Base-by-base conservation (phyloP, 2,797 vertebrate species). In the Enteromius radiatus region DNA sequence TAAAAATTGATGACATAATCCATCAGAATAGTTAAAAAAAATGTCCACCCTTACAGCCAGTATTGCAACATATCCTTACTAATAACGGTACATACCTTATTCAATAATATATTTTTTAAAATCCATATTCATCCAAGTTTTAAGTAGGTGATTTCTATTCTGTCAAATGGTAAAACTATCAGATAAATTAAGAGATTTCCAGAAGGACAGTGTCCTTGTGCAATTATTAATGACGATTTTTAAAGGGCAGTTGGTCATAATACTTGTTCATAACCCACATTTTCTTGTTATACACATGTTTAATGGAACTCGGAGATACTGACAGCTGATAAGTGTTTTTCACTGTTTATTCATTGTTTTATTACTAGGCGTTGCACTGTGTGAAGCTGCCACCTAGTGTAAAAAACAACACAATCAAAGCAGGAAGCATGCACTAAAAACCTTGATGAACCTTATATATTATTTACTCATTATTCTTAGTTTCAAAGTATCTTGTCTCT, bases 341-440 rank as follows among this genome's bases (percentile, higher is more conserved):
- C 33, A 41, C 68, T 47, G 41, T 7, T 63, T n/a, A n/a, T n/a
- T n/a, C n/a, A n/a, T n/a, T n/a, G n/a, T 21, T 17, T 63, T 7
- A 49, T 36, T 33, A 45, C 15, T 23, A n/a, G 21, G 28, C 54
- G 5, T 49, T 89, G 85, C 64, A 90, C 83, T 93, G 93, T 94
- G 90, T 90, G 64, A 92, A 95, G 92, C 93, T 94, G 94, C 94
- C 94, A 93, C 90, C 94, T 94, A 94, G 94, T 93, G 94, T 94
- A 91, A 93, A 92, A 87, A 76, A 80, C 76, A 84, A 89, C 64
- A 84, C 68, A 84, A 80, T 77, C 68, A 84, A 79, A 76, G 10
- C 17, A 19, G 26, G 12, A 38, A 43, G 5, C 15, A 11, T 6
- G 38, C 14, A 63, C 9, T 54, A 5, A n/a, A 38, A 36, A 10